Evolutionary conservation across 2,888 invertebrate species (phyloP), one percentile per base, ranked within the genome.

Genomic region (Cataglyphis livida): DNA sequence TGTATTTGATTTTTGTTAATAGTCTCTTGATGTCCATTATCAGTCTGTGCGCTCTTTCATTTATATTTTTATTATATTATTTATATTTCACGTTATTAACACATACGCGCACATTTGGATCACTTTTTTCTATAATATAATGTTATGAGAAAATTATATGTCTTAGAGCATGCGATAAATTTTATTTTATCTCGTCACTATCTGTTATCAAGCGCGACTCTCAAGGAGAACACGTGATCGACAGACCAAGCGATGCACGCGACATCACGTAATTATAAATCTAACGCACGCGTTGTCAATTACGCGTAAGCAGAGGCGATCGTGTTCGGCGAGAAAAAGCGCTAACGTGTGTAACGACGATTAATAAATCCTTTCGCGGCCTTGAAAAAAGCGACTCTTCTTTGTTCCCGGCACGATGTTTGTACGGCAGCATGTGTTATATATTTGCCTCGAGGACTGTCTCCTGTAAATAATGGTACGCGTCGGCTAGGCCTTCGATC

Each of bases 401-500:
- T 21, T 21, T 28, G 54, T 78, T 78, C 25, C 5, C 35, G 25
- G 35, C 35, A 2, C 65, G 10, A 65, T 79, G 84, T 84, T 83
- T 62, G 74, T 73, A 61, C 21, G 61, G 41, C 70, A 61, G 57
- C 81, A 51, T 51, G 28, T 48, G 61, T 84, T 84, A 82, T 83
- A 62, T 64, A 85, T 82, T 85, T 61, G 65, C 57, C 64, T 75
- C 64, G 59, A 73, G 57, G 81, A 62, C 68, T 73, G 44, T 48
- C 59, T 76, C 35, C 28, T 59, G 66, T 76, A 73, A 85, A 86
- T 81, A 85, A 76, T 81, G 28, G 57, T 51, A 75, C 18, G 35
- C 59, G 28, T 25, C 66, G 35, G 61, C 48, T 38, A 65, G 21
- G 25, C 57, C 44, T 78, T 64, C 44, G 57, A 73, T 81, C 66